phyloP scores from a whole-genome alignment of 2,797 vertebrate species.

The Scolopax rusticola region DNA sequence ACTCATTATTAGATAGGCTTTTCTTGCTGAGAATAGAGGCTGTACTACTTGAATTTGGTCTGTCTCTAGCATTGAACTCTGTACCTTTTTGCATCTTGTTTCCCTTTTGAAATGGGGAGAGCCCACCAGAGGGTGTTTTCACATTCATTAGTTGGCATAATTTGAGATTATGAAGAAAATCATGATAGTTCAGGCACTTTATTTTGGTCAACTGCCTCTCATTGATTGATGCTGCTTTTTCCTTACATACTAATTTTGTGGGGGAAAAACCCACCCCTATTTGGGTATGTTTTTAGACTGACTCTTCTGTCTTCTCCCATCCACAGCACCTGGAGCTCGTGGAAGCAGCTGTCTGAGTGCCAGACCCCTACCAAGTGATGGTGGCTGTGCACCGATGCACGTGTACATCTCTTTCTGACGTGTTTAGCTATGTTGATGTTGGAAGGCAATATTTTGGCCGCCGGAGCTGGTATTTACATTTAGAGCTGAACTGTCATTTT shows the following conservation, averaged over 20 bases:
- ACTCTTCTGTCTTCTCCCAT: neutral
- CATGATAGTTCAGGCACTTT: neutral
- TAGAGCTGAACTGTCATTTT: neutral
- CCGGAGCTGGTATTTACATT: neutral
- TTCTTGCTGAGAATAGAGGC: neutral
- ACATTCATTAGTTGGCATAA: constrained; percentile 10
- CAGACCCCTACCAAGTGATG: neutral
- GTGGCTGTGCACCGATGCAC: neutral
- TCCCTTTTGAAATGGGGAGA: neutral
- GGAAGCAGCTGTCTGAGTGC: neutral
- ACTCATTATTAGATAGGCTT: neutral
- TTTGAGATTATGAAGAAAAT: neutral
- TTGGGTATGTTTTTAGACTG: neutral
- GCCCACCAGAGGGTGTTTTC: neutral
- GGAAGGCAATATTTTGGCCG: neutral
- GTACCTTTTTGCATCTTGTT: neutral
- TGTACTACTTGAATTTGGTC: neutral
- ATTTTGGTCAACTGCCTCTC: neutral
- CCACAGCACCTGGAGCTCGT: neutral
- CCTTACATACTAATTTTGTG: neutral
- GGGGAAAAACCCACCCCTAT: neutral
- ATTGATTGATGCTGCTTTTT: neutral
- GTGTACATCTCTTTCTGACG: accelerated
- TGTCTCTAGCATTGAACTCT: neutral
- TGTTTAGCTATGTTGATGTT: neutral